A percentile compares a stretch with the other conserved stretches of the same genome.
phyloP scores from a whole-genome alignment of 2,888 invertebrate species.

The Anthrax anthrax region DNA sequence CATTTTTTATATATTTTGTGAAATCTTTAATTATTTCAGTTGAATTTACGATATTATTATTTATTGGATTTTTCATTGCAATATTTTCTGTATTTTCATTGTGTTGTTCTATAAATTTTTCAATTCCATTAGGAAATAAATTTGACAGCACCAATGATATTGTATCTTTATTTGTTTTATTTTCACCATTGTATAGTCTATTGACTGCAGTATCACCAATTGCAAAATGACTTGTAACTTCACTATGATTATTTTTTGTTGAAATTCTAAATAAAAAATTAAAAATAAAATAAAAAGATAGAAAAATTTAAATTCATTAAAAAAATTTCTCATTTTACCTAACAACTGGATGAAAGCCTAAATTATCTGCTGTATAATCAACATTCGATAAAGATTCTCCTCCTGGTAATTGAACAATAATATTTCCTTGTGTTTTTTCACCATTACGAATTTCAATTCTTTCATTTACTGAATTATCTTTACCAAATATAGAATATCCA shows the following conservation, averaged over 20 bases:
- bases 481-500: constrained; percentile 34
- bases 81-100: not conserved
- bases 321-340: constrained; percentile 15
- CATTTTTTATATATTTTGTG: no score
- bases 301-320: not conserved
- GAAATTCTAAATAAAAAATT: constrained; percentile 24
- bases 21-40: no score
- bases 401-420: constrained; percentile 24
- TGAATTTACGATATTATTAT: no score
- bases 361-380: constrained; percentile 45
- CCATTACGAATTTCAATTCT: constrained; percentile 35
- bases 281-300: not conserved
- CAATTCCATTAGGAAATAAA: constrained; percentile 2
- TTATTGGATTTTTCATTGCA: no score
- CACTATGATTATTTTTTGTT: constrained; percentile 35
- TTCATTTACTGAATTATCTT: constrained; percentile 31
- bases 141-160: not conserved
- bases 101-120: not conserved
- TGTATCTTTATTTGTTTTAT: not conserved
- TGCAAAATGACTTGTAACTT: constrained; percentile 35
- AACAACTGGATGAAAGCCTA: constrained; percentile 49
- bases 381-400: constrained; percentile 38
- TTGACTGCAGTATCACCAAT: constrained; percentile 37
- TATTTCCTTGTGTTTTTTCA: constrained; percentile 35
- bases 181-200: not conserved